Conservation (phyloP, 64 coral and sea anemone genomes). For the Pachyseris speciosa region DNA sequence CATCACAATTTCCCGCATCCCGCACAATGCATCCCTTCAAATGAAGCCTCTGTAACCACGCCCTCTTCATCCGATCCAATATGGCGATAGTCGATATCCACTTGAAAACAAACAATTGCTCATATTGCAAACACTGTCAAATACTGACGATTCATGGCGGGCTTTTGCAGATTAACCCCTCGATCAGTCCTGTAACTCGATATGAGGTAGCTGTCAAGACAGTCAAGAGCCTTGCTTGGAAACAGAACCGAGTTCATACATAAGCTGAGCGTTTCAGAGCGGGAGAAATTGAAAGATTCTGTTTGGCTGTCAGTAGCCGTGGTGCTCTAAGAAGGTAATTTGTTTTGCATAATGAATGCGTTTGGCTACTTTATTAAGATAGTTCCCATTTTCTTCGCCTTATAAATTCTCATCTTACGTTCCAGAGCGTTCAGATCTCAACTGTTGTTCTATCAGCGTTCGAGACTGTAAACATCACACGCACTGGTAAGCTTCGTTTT, state of each 20-base stretch:
- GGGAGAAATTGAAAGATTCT: constrained; percentile 6
- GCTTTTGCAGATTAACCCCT: neutral
- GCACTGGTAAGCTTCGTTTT: neutral
- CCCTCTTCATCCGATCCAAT: neutral
- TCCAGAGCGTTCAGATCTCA: neutral
- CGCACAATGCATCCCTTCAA: too few species aligned
- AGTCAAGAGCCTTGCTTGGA: neutral
- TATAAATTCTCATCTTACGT: neutral
- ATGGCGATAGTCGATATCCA: constrained; percentile 4
- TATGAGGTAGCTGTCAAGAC: constrained; percentile 27
- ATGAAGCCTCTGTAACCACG: neutral
- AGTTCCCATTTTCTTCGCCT: neutral
- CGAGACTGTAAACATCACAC: neutral
- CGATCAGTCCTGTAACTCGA: constrained; percentile 3
- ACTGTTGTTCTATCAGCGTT: too few species aligned
- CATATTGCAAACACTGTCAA: constrained; percentile 5
- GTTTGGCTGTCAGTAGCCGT: neutral
- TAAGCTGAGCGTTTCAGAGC: neutral
- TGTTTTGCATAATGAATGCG: neutral
- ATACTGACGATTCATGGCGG: neutral
- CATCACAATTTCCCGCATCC: too few species aligned
- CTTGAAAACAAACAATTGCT: constrained; percentile 15
- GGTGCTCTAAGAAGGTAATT: constrained; percentile 4
- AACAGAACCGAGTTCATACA: neutral
- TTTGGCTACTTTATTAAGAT: neutral